Base-by-base conservation (phyloP, 2,113 vertebrate genomes). In the Psilopogon haemacephalus region DNA sequence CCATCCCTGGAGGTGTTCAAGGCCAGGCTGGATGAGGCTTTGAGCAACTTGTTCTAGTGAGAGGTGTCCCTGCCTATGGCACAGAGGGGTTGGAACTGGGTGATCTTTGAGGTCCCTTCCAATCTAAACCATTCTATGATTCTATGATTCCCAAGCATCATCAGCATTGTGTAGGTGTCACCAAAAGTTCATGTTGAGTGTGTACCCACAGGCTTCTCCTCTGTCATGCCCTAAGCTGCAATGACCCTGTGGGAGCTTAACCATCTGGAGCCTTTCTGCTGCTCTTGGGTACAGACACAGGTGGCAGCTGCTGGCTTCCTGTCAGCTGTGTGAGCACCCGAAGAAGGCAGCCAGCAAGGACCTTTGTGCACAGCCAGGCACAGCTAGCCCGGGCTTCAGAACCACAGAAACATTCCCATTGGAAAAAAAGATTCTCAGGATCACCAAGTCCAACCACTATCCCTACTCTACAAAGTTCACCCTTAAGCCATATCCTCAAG, bases 311-410 rank as follows among this genome's bases (percentile, higher is more conserved):
- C 7, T 54, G 33, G 23, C 13, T 90, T 72, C 76, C 23, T 33
- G 54, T 27, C 74, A 56, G 37, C 69, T 26, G 15, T 6, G 26
- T 26, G 3, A 86, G 20, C 19, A 42, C 33, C 24, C 0, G 1
- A 38, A 68, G 16, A 6, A 42, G 11, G 42, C 9, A 26, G 15
- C 28, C 42, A 56, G 70, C 15, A 59, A 16, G 15, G 65, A 60
- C 17, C 27, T 37, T 20, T 0, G 1, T 8, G 27, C 8, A 12
- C 2, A 1, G 14, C 16, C 23, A 19, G 62, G 58, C 35, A 87
- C 0, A 0, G 68, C 23, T 35, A 56, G 38, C 37, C 16, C 63
- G 5, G 42, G 16, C 42, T 44, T 44, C 42, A 44, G 42, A 16
- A 15, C 18, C 42, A 44, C 42, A 44, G 42, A 44, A 44, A 44